Percentiles rank a stretch among this genome's conserved stretches.
These are phyloP conservation scores for Fissipunctia ypsillon DNA, from an alignment of 2,888 invertebrate species.

Conservation along the genomic window DNA sequence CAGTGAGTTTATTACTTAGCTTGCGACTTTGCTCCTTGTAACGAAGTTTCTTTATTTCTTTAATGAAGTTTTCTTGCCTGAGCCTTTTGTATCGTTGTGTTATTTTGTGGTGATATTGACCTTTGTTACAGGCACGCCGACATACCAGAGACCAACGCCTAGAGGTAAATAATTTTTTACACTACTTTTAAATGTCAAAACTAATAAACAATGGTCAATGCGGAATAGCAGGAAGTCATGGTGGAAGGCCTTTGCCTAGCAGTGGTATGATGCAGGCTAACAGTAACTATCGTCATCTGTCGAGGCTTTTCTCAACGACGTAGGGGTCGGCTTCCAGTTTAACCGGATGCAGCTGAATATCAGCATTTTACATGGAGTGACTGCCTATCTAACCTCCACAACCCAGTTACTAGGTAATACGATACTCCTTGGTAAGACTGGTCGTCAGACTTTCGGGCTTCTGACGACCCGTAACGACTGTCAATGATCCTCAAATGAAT, in stretches of 20 bases:
- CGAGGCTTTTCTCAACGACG: too few species aligned
- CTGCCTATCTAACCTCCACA: too few species aligned
- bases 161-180: slow-evolving; percentile 68
- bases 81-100: background rate
- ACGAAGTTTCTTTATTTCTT: slow-evolving; percentile 25
- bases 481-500: too few species aligned
- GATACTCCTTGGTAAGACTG: too few species aligned
- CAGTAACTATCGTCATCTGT: too few species aligned
- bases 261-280: background rate
- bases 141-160: slow-evolving; percentile 52
- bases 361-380: too few species aligned
- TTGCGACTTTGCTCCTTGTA: slow-evolving; percentile 8
- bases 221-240: background rate
- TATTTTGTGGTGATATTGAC: slow-evolving; percentile 31
- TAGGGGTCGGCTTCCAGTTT: too few species aligned
- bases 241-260: background rate
- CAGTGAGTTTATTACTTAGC: slow-evolving; percentile 54
- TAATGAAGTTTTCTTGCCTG: slow-evolving; percentile 5
- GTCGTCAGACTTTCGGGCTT: too few species aligned
- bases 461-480: too few species aligned
- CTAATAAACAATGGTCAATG: background rate
- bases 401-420: too few species aligned
- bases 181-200: background rate
- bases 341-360: too few species aligned
- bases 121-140: slow-evolving; percentile 71